Base-by-base conservation (phyloP, 2,113 vertebrate species). In the Neoarius graeffei region DNA sequence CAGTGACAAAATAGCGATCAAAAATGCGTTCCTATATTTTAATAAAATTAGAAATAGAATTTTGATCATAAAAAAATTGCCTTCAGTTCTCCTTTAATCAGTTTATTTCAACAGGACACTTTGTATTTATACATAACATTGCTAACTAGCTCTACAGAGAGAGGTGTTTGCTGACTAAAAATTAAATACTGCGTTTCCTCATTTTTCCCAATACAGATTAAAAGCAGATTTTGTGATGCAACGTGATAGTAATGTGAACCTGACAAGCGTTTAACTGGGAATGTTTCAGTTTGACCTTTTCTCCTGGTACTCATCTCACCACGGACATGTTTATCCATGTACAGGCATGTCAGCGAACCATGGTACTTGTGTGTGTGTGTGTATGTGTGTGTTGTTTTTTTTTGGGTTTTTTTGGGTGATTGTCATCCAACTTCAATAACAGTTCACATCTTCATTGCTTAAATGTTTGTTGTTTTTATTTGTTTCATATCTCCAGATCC, bases 401-500 rank as follows among this genome's bases (percentile, higher is more conserved):
- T n/a, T n/a, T n/a, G n/a, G n/a, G 0, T 13, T 69, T 69, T 15
- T 6, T 6, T 15, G 4, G 42, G 15, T 35, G 6, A 19, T 35
- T 73, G 27, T 73, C 30, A 42, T 73, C 42, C 15, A 50, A 54
- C 48, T 64, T 74, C 14, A 9, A 0, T 60, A 30, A 30, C 8
- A 1, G 0, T 1, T 2, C 0, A 30, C 15, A 30, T 42, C 4
- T 42, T 0, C 57, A 23, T 35, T 6, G 57, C 57, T 60, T 27
- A 2, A 5, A 35, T 11, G n/a, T 30, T 81, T 42, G 42, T 42
- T 42, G 42, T 42, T 42, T 42, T 35, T 81, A 1, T 19, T 57
- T 42, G 17, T 23, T 35, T 81, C 2, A 42, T 48, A 14, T 91
- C 35, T 88, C 74, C 86, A 99, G 98, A 96, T 84, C 96, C 95